Evolutionary conservation across 1,140 invertebrate species (phyloP).

Genomic region (Tetramorium alpestre): DNA sequence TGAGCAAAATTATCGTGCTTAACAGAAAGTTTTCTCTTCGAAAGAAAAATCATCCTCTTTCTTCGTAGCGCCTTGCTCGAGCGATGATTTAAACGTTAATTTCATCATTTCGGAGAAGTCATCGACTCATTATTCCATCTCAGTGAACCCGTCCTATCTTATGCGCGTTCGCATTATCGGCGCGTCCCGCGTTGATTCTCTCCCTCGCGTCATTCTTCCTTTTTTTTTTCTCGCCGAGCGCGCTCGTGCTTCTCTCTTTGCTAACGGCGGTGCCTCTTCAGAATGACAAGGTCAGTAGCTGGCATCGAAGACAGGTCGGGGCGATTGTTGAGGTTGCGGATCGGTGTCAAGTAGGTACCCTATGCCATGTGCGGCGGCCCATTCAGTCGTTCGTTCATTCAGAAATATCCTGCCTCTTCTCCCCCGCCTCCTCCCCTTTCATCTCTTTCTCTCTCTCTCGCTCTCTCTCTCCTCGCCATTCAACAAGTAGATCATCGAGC

Average conservation of each 20-base stretch:
- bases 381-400: conserved; percentile 78
- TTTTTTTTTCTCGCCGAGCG: background rate
- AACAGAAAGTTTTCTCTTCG: background rate
- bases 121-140: background rate
- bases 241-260: conserved; percentile 21
- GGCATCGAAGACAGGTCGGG: conserved; percentile 64
- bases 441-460: conserved; percentile 28
- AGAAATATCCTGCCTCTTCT: conserved; percentile 75
- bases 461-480: conserved; percentile 71
- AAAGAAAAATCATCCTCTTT: background rate
- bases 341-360: conserved; percentile 78
- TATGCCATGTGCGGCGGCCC: conserved; percentile 76
- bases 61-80: background rate
- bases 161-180: background rate
- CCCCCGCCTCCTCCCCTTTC: conserved; percentile 1
- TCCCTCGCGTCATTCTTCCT: conserved; percentile 15
- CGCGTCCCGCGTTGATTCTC: background rate
- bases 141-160: background rate
- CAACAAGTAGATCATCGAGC: conserved; percentile 79
- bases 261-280: conserved; percentile 10
- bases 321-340: conserved; percentile 76
- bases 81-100: background rate
- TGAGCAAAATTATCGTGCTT: background rate
- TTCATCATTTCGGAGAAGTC: background rate
- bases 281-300: conserved; percentile 56